Base-by-base conservation (phyloP, 2,888 invertebrate genomes). In the Lasioglossum calceatum region DNA sequence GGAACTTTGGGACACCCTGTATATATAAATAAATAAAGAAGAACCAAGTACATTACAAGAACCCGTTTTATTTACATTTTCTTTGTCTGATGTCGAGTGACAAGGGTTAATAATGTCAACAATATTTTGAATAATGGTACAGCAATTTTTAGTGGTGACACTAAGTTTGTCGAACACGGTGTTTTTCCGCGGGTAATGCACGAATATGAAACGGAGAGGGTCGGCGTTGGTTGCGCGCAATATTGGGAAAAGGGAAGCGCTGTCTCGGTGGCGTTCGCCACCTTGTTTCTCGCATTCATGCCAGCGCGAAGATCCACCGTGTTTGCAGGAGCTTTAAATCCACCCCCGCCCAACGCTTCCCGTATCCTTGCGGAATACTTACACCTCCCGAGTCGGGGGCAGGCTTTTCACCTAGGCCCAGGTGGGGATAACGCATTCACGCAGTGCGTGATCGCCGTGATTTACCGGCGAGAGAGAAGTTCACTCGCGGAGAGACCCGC, bases 281-380 rank as follows among this genome's bases (percentile, higher is more conserved):
- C 90, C 92, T 92, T 90, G 89, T 91, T 88, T 81, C 87, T 79
- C 72, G 86, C 91, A 92, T 92, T 92, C 92, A 89, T 88, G 89
- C 88, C 87, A 84, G 88, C 81, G 74, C 81, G 80, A 82, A 87
- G 87, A 90, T 91, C 89, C 89, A 70, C 36, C 80, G 87, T 91
- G 89, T 88, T 89, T 86, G 83, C 88, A 77, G 85, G 72, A 88
- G 88, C 86, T 86, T 91, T 81, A 87, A 81, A 89, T 87, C 85
- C 90, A 78, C 81, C 71, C 72, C 19, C 39, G 1, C 71, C 64
- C 19, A 73, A 39, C 74, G 50, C 39, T 42, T 82, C 81, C 81
- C 44, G 83, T 84, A 77, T 87, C 87, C 87, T 81, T 79, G 79
- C 54, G 71, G 76, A 82, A 82, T 73, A 80, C 87, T 81, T 88